Conservation (phyloP, 2,797 vertebrate species). For the Potorous gilbertii region DNA sequence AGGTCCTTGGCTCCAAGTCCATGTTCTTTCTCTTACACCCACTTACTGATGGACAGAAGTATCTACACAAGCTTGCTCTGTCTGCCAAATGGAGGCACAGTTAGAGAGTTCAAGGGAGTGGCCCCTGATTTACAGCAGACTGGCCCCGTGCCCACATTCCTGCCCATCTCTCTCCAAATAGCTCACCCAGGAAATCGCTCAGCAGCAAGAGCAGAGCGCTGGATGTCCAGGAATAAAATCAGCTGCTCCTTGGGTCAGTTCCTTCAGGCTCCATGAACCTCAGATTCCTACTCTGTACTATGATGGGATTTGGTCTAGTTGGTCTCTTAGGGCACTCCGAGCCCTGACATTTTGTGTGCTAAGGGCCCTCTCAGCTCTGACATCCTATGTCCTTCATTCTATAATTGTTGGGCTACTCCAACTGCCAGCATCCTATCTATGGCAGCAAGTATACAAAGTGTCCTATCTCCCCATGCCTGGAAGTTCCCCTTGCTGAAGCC, state of each 20-base stretch:
- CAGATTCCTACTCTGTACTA: neutral
- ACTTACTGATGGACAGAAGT: neutral
- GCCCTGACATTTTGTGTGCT: neutral
- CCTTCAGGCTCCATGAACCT: neutral
- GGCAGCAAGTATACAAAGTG: neutral
- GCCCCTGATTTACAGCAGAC: neutral
- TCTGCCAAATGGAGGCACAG: neutral
- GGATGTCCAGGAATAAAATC: conserved; percentile 55
- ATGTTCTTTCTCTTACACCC: neutral
- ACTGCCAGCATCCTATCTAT: neutral
- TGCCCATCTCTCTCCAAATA: conserved; percentile 25
- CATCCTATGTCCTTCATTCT: neutral
- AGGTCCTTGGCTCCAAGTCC: neutral
- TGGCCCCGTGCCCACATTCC: conserved; percentile 59
- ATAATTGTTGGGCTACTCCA: neutral
- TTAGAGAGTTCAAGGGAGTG: neutral
- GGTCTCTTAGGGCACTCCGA: neutral
- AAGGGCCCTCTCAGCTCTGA: too few species aligned
- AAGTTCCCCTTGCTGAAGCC: neutral
- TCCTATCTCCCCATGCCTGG: neutral
- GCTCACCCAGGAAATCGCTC: conserved; percentile 25
- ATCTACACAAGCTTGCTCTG: neutral
- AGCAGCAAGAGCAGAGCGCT: conserved; percentile 39
- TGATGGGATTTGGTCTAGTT: neutral
- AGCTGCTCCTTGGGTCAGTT: neutral